These are phyloP conservation scores for Plodia interpunctella DNA, from an alignment of 1,140 invertebrate species.

Conservation along the genomic window DNA sequence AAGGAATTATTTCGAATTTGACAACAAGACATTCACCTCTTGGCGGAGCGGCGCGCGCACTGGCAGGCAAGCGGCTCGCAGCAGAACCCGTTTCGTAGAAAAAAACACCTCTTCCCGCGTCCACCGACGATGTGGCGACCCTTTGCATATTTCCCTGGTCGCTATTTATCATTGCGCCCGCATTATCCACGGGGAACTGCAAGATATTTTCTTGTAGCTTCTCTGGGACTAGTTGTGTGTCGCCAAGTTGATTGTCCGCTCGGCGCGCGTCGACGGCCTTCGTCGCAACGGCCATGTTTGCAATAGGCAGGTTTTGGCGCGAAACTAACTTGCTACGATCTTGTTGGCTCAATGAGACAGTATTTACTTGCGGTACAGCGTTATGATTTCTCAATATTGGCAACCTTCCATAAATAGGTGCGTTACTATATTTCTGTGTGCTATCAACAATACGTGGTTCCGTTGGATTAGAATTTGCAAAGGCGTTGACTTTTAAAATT, in stretches of 20 bases:
- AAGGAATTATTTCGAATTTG: slow-evolving; percentile 26
- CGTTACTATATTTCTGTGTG: slow-evolving; percentile 48
- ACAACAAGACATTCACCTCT: slow-evolving; percentile 68
- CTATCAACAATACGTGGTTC: slow-evolving; percentile 47
- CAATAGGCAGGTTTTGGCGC: slow-evolving; percentile 24
- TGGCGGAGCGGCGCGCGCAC: slow-evolving; percentile 55
- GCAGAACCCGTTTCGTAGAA: slow-evolving; percentile 68
- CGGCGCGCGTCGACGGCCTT: slow-evolving; percentile 17
- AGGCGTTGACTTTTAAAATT: slow-evolving; percentile 65
- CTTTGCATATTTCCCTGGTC: slow-evolving; percentile 61
- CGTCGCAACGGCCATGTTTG: slow-evolving; percentile 22
- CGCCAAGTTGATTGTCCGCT: slow-evolving; percentile 37
- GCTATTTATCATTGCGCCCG: slow-evolving; percentile 52
- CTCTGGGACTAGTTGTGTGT: slow-evolving; percentile 65
- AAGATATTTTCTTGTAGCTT: slow-evolving; percentile 44
- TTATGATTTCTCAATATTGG: slow-evolving; percentile 34
- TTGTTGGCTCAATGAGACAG: slow-evolving; percentile 16
- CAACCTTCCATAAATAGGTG: slow-evolving; percentile 47
- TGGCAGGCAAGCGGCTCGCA: slow-evolving; percentile 42
- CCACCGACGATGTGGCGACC: slow-evolving; percentile 51
- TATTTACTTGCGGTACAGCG: slow-evolving; percentile 13
- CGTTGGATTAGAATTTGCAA: slow-evolving; percentile 35
- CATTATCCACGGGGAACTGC: slow-evolving; percentile 36
- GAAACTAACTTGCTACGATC: slow-evolving; percentile 19
- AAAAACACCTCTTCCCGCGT: slow-evolving; percentile 60